Base-by-base conservation (phyloP, 2,113 vertebrate species). In the Hypanus sabinus region DNA sequence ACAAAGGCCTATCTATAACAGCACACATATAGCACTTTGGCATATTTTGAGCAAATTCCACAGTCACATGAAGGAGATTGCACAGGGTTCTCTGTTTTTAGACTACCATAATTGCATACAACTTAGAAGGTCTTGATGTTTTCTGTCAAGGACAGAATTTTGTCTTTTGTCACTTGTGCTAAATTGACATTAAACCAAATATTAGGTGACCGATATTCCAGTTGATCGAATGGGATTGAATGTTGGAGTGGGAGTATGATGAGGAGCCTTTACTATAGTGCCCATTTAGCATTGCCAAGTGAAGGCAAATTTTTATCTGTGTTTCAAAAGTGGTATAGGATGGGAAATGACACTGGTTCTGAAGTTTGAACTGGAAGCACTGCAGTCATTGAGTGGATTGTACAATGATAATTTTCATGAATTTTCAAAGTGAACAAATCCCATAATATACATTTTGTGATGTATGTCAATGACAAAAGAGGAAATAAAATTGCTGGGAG, bases 31-130 rank as follows among this genome's bases (percentile, higher is more conserved):
- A 75, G 70, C 68, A 93, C 36, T 93, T 73, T 93, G 68, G 36
- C 91, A 93, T 55, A 55, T 16, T 73, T 36, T 93, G 91, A 73
- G 30, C 68, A 75, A 93, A 93, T 93, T 93, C 91, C 8, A 22
- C 68, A 75, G 91, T 93, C 91, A 93, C 91, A 93, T 93, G 91
- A 73, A 93, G 70, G 91, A 71, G 91, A 93, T 55, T 93, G 91
- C 91, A 92, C 5, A 24, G 91, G 22, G 91, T 93, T 55, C 73
- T 73, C 91, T 93, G 90, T 93, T 33, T 55, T 55, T 11, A 55
- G 70, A 73, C 38, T 46, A 55, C 36, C 18, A 20, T 92, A 73
- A 8, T 68, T 24, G 65, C 36, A 62, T 62, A 46, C 33, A 71
- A 93, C 11, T 55, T 38, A 93, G 46, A 65, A 73, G 36, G 4